Base-by-base conservation (phyloP, 2,797 vertebrate species). In the Leptatherina wallacei region DNA sequence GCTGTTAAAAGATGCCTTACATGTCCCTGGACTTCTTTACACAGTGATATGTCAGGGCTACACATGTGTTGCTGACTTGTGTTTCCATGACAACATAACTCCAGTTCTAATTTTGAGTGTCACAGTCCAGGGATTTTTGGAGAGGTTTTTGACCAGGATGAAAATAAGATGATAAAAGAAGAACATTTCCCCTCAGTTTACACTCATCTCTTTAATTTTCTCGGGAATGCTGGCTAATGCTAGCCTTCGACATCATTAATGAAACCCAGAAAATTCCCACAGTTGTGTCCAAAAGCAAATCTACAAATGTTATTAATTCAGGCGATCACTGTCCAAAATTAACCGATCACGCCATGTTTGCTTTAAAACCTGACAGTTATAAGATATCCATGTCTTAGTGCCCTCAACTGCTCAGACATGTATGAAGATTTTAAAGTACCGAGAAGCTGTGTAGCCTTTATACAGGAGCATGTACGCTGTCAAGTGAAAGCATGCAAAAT, bases 81-180 rank as follows among this genome's bases (percentile, higher is more conserved):
- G 90, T 91, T 88, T 85, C 87, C 90, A 87, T 91, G 87, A 79
- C 83, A 85, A 91, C 85, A 5, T 70, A 71, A 61, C 64, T 74
- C 72, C 13, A 6, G 47, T 66, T 85, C 77, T 78, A 82, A 80
- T 85, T 87, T 80, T 74, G 73, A 80, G 64, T 83, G 78, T 73
- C 69, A 33, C 59, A 76, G 79, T 66, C 57, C 62, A 60, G 40
- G 51, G 71, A 77, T 65, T 64, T 1, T 16, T 29, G 44, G 44
- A 6, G 20, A n/a, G 44, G 35, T 54, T 63, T 81, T 79, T 18
- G 10, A 74, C 75, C 74, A 14, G 44, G 58, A 79, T 75, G 64
- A 77, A 73, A 70, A 57, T 66, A 58, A 60, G 55, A 80, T 62
- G 58, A 83, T 82, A 77, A 76, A 76, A 88, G 5, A 57, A 72